These are phyloP conservation scores for Drosophila bifasciata DNA, from an alignment of 1,140 invertebrate species.

Conservation along the genomic window DNA sequence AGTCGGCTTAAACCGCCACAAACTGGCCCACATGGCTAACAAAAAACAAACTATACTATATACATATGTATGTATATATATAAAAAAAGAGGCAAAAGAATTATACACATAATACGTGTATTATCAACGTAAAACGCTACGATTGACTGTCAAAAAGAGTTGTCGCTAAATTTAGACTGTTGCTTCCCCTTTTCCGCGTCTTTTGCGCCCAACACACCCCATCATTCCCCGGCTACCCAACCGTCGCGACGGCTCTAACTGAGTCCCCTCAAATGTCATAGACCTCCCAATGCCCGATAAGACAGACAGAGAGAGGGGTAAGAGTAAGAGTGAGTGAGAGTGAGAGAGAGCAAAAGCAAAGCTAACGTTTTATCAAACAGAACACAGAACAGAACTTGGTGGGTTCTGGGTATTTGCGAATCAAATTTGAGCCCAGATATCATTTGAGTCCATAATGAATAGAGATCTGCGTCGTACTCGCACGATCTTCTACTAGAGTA, in stretches of 20 bases:
- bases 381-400: not conserved
- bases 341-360: too few relatives aligned
- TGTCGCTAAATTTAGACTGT: conserved; percentile 41
- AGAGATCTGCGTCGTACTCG: conserved; percentile 22
- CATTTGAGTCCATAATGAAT: conserved; percentile 13
- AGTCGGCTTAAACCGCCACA: not conserved
- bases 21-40: not conserved
- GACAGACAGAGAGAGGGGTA: too few relatives aligned
- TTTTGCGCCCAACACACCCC: conserved; percentile 2
- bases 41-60: too few relatives aligned
- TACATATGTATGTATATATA: too few relatives aligned
- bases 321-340: too few relatives aligned
- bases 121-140: conserved; percentile 64
- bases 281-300: conserved; percentile 34
- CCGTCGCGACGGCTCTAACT: not conserved
- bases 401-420: conserved; percentile 37
- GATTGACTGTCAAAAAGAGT: conserved; percentile 45
- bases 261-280: conserved; percentile 33
- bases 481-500: too few relatives aligned
- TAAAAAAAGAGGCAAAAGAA: not conserved
- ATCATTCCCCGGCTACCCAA: too few relatives aligned
- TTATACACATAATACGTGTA: not conserved
- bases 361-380: conserved; percentile 38
- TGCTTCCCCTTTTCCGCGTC: conserved; percentile 5
- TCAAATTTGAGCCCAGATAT: conserved; percentile 40